Evolutionary conservation across 1,140 invertebrate genomes (phyloP), one percentile per base, ranked within the genome.

Genomic region (Philaenus spumarius): DNA sequence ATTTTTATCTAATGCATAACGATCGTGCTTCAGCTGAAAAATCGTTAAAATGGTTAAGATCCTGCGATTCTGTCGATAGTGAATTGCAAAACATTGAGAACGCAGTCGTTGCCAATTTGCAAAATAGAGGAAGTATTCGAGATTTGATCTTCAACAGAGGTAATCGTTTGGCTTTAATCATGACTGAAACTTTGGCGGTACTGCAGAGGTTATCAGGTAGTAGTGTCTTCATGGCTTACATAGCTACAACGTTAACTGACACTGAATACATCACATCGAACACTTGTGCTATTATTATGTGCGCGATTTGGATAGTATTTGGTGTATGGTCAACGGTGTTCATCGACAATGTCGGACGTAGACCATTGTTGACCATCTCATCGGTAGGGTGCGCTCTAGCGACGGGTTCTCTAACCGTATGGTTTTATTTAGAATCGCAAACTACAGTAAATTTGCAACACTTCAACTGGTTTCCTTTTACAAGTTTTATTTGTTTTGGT

Each of bases 141-240:
- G 59, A 64, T 17, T 14, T 64, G 20, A 46, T 64, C n/a, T 17
- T 26, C 3, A 58, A 47, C 1, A 20, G 17, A 14, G 51, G 53
- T n/a, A 53, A 62, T 40, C 72, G 79, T 34, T 81, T 78, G 56
- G 85, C 83, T 0, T 70, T 91, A 7, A 68, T 80, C 11, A 80
- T 90, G 39, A 74, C 82, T 26, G 66, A 83, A 39, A 72, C 79
- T 12, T 72, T 89, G 40, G 84, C 85, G 66, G 74, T 83, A 3
- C 83, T 86, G n/a, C 86, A 90, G 69, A 85, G 90, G 65, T 75
- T 88, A 12, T 86, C 82, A 50, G 85, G 88, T 1, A 82, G 88
- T 17, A 86, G 85, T 51, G 83, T 84, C 0, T 77, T 91, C 12
- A 80, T 84, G 61, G 83, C 85, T 20, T 90, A 90, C 65, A 78